Evolutionary conservation across 2,113 vertebrate genomes (phyloP).

Genomic region (Oxyruncus cristatus): DNA sequence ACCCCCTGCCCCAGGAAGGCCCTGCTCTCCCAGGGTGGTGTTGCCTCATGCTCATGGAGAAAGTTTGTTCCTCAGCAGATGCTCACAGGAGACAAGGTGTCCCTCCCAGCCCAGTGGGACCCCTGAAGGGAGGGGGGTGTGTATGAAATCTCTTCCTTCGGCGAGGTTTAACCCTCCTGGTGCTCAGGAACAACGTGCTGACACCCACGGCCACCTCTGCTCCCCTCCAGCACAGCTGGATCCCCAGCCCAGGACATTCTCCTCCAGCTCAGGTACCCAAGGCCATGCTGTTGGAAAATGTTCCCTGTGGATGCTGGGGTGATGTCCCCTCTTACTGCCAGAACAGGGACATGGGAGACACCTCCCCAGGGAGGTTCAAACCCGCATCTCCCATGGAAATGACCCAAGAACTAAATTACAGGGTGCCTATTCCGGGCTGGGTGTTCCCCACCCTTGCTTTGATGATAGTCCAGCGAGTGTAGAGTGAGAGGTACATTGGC

Average conservation of each 20-base stretch:
- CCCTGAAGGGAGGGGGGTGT: fast-evolving
- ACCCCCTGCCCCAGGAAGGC: not conserved
- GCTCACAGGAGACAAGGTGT: not conserved
- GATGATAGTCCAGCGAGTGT: not conserved
- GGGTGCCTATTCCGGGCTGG: not conserved
- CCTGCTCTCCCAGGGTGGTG: not conserved
- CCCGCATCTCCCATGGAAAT: not conserved
- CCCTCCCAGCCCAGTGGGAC: not conserved
- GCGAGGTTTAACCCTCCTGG: not conserved
- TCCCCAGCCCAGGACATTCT: not conserved
- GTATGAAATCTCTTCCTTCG: not conserved
- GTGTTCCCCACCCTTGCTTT: slow-evolving; percentile 29
- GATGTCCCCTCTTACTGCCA: not conserved
- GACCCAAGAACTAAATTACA: slow-evolving; percentile 20
- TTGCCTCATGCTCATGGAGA: fast-evolving
- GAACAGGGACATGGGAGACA: not conserved
- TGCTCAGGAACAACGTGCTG: not conserved
- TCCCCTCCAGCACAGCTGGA: not conserved
- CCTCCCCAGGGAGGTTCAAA: not conserved
- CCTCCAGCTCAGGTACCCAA: not conserved
- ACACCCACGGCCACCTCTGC: not conserved
- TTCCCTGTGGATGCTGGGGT: not conserved
- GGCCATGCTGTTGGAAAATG: not conserved
- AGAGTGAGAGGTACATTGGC: not conserved
- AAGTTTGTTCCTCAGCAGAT: not conserved